Conservation (phyloP, 2,797 vertebrate genomes). For the Falco concolor region DNA sequence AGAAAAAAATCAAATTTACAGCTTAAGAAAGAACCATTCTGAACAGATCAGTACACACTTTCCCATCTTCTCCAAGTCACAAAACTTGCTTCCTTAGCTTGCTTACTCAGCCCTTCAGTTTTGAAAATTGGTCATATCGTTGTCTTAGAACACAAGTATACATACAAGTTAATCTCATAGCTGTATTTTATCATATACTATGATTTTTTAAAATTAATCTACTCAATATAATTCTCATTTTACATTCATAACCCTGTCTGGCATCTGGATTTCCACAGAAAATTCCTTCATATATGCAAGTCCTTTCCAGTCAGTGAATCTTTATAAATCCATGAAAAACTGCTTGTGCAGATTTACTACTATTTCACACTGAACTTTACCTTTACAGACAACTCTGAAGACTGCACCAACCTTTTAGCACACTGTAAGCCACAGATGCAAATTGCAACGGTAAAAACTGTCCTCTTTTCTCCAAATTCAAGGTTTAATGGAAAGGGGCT, state of each 20-base stretch:
- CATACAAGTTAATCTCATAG: background rate
- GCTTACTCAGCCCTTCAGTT: background rate
- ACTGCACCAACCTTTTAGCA: background rate
- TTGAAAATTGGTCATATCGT: background rate
- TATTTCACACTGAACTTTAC: background rate
- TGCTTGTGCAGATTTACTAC: background rate
- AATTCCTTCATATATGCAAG: background rate
- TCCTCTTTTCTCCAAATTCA: background rate
- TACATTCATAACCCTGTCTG: background rate
- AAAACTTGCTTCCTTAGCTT: background rate
- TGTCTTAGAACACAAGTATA: background rate
- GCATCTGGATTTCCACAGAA: background rate
- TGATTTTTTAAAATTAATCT: background rate
- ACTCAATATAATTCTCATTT: background rate
- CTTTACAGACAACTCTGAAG: background rate
- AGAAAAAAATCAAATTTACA: conserved; percentile 29
- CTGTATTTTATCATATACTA: background rate
- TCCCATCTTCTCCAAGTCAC: background rate
- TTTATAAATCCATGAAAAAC: background rate
- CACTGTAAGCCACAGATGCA: background rate
- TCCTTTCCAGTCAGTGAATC: background rate
- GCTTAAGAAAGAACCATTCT: conserved; percentile 7
- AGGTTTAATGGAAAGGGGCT: background rate
- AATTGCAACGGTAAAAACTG: background rate
- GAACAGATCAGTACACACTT: conserved; percentile 9